Base-by-base conservation (phyloP, 1,140 invertebrate species). In the Cotesia typhae region DNA sequence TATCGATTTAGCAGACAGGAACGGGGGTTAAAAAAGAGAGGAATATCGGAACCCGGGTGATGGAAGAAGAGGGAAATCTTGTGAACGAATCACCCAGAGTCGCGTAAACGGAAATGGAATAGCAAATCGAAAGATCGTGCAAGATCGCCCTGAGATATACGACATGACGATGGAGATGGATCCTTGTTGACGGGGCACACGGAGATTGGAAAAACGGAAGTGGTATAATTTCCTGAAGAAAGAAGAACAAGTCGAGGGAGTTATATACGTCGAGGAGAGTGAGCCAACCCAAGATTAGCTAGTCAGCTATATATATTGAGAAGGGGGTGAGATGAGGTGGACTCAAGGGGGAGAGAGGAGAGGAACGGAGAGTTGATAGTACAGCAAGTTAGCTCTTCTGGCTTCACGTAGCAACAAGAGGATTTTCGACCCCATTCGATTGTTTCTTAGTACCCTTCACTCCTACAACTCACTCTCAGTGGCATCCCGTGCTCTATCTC, bases 361-460 rank as follows among this genome's bases (percentile, higher is more conserved):
- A 47, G 35, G n/a, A 69, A 28, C 28, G 28, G 12, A 35, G 79
- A 76, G 78, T 75, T 81, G 61, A 59, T 60, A 65, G 52, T 80
- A 76, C 76, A 74, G 67, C 73, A 76, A 71, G 74, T 76, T 74
- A 76, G 79, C 78, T 81, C 82, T 78, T 72, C 74, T 72, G 77
- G 76, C 74, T 79, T 78, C 76, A 75, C 79, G 78, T 81, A 82
- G 79, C 78, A 82, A 80, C 79, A 77, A 75, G 77, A 81, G 79
- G 74, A 79, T 79, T 80, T 82, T 79, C 79, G 77, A 80, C 79
- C 77, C 77, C 72, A 77, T 81, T 82, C 79, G 80, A 80, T 83
- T 81, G 80, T 82, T 78, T 75, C 80, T 78, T 76, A 74, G 72
- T 77, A 75, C 73, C 37, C 67, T 71, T 51, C 28, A 7, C 66